Evolutionary conservation across 2,888 invertebrate genomes (phyloP).

Genomic region (Chaitophorus viminalis): DNA sequence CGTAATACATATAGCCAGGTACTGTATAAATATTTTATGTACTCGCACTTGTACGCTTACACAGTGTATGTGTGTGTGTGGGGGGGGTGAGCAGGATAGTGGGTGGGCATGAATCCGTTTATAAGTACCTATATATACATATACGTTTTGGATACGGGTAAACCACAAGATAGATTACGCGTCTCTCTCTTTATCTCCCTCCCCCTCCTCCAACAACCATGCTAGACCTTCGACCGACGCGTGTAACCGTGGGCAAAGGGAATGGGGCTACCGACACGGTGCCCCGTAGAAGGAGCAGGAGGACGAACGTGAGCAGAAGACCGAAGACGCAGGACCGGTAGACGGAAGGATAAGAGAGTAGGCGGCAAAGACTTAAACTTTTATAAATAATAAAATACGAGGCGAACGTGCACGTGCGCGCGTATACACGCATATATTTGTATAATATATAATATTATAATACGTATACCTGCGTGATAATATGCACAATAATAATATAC

Average conservation of each 20-base stretch:
- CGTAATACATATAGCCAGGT: no score
- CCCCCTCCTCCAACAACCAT: neutral
- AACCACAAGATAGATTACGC: neutral
- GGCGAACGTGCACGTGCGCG: neutral
- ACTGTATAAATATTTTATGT: no score
- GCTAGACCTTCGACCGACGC: no score
- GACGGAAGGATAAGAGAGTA: no score
- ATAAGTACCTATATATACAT: no score
- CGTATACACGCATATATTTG: no score
- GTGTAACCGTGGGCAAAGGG: neutral
- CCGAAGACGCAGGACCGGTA: no score
- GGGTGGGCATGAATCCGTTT: neutral
- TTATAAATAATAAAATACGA: neutral
- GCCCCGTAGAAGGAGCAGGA: no score
- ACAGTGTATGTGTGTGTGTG: no score
- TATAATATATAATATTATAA: neutral
- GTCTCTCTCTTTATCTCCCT: neutral
- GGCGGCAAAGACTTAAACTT: neutral
- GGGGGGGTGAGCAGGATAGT: no score
- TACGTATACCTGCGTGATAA: neutral
- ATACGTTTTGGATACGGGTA: neutral
- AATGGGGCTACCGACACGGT: no score
- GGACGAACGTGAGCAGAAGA: no score
- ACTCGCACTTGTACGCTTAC: neutral
- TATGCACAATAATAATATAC: neutral